Percentiles rank a stretch among this genome's conserved stretches.
Evolutionary conservation across 1,140 invertebrate species (phyloP).

Genomic region (Megalonaias nervosa): DNA sequence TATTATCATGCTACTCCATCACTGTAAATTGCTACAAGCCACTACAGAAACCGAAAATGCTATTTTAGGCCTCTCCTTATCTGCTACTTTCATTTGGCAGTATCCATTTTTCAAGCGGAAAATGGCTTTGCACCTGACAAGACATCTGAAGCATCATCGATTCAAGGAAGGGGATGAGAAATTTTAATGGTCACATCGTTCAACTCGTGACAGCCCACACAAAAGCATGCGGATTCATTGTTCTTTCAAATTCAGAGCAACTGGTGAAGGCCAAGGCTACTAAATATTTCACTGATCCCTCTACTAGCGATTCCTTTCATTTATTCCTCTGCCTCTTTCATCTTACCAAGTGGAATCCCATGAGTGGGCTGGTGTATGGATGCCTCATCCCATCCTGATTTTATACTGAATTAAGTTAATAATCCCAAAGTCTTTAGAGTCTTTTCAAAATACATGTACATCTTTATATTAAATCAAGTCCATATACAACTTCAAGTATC

Average conservation of each 20-base stretch:
- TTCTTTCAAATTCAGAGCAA: conserved; percentile 73
- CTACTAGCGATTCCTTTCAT: no score
- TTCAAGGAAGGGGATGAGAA: conserved; percentile 44
- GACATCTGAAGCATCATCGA: conserved; percentile 35
- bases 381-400: neutral
- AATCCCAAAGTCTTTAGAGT: no score
- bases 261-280: conserved; percentile 72
- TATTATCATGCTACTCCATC: no score
- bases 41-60: conserved; percentile 37
- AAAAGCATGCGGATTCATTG: conserved; percentile 71
- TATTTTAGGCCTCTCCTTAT: conserved; percentile 5
- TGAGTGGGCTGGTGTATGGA: conserved; percentile 12
- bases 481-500: no score
- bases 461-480: no score
- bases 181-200: conserved; percentile 41
- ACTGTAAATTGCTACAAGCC: conserved; percentile 34
- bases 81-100: conserved; percentile 34
- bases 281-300: conserved; percentile 36
- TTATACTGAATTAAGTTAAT: neutral
- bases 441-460: no score
- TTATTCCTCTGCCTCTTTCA: no score
- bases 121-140: conserved; percentile 4
- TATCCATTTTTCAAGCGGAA: conserved; percentile 38
- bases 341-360: conserved; percentile 4
- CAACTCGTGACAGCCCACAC: conserved; percentile 71